Evolutionary conservation across 2,888 invertebrate genomes (phyloP), one percentile per base, ranked within the genome.

Genomic region (Tromatobia lineatoria): DNA sequence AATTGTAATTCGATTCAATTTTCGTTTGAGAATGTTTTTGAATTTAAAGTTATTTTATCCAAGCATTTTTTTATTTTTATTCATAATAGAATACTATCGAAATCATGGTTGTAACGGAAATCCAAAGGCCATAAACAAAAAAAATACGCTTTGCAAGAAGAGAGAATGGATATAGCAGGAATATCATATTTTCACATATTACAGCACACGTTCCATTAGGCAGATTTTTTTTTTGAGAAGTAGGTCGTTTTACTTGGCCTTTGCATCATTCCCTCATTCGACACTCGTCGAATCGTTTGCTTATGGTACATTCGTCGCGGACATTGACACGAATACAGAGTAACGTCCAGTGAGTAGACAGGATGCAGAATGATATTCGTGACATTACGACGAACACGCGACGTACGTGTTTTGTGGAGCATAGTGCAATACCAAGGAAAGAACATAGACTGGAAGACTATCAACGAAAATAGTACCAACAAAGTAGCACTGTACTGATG

Each of bases 331-430:
- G 74, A 61, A 74, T 61, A 50, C 73, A 45, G 59, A 57, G 15
- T 18, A 61, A 34, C 18, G n/a, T 18, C 6, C 23, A 20, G 20
- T 13, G 20, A 23, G 20, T 23, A 15, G 59, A 59, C 73, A 45
- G 50, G 20, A 74, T 34, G 59, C 42, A 15, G 42, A 20, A 59
- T 20, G 34, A 74, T 74, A 61, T 74, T 74, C 74, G 74, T 74
- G 61, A 61, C 74, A 25, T 61, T 20, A 50, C 61, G 59, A 13
- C 20, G 61, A 50, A 45, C 59, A 74, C 61, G 34, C 50, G 61
- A 61, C 61, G 47, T 59, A 61, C 74, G 47, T 74, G 79, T 74
- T 83, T 79, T 75, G 74, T 83, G 59, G 83, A 79, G 75, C 83
- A 57, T 59, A 42, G 57, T 74, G 61, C 61, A 45, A 42, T 57